phyloP scores from a whole-genome alignment of 2,113 vertebrate species.

The Copsychus sechellarum region DNA sequence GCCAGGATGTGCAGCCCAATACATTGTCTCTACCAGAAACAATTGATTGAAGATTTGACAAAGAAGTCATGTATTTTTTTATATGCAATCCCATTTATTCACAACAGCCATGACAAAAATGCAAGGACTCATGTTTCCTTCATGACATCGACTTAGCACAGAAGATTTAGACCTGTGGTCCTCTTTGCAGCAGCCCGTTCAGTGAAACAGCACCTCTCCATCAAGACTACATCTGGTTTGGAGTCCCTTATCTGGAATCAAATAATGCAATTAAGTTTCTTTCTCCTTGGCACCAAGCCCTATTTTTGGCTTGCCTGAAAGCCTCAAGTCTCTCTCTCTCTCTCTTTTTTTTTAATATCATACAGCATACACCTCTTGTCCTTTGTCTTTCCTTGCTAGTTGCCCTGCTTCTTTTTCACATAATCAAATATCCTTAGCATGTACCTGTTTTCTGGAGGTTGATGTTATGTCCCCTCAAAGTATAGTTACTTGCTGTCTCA shows the following conservation, averaged over 20 bases:
- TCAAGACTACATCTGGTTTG: not conserved
- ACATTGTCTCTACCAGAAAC: not conserved
- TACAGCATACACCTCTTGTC: accelerated
- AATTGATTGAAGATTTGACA: not conserved
- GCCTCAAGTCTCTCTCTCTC: not conserved
- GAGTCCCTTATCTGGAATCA: not conserved
- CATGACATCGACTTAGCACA: accelerated
- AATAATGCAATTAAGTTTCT: not conserved
- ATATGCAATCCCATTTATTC: not conserved
- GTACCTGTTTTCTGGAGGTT: not conserved
- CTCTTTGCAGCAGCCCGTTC: not conserved
- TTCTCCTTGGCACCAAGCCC: not conserved
- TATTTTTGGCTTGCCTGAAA: not conserved
- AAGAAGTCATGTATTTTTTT: not conserved
- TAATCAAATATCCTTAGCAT: not conserved
- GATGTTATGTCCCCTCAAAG: not conserved
- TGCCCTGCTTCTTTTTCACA: not conserved
- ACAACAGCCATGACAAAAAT: not conserved
- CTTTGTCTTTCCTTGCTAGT: not conserved
- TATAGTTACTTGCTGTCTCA: not conserved
- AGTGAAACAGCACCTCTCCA: not conserved
- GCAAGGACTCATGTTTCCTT: not conserved
- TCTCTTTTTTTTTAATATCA: not conserved
- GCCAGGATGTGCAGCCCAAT: not conserved
- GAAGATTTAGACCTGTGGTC: not conserved